phyloP scores from a whole-genome alignment of 2,888 invertebrate genomes.

The Trileptium ribeirensis region DNA sequence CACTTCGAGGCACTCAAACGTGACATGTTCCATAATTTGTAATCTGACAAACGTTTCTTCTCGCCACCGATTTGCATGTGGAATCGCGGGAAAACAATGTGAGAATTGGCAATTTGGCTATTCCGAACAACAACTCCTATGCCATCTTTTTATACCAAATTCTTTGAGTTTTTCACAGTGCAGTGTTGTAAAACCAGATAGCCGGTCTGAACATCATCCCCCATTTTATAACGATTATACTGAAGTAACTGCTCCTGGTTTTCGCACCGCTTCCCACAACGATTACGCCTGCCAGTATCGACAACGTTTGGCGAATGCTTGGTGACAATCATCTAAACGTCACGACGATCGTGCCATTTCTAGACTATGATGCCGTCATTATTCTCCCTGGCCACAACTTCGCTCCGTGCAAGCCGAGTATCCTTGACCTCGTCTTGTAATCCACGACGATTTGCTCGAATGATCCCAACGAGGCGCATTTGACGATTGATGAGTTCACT shows the following conservation, averaged over 20 bases:
- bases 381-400: slow-evolving; percentile 43
- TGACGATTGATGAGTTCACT: slow-evolving; percentile 29
- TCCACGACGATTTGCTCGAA: slow-evolving; percentile 46
- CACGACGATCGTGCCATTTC: slow-evolving; percentile 48
- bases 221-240: slow-evolving; percentile 47
- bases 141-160: slow-evolving; percentile 51
- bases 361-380: slow-evolving; percentile 34
- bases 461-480: slow-evolving; percentile 30
- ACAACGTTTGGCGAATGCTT: slow-evolving; percentile 43
- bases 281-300: too few species aligned
- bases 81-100: too few species aligned
- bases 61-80: too few species aligned
- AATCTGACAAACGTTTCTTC: too few species aligned
- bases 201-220: slow-evolving; percentile 49
- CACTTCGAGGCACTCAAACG: too few species aligned
- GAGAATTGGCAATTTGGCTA: slow-evolving; percentile 45
- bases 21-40: too few species aligned
- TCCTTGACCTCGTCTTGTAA: slow-evolving; percentile 45
- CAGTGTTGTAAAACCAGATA: slow-evolving; percentile 38
- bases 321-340: slow-evolving; percentile 46
- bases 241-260: slow-evolving; percentile 37
- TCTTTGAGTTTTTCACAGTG: slow-evolving; percentile 47
- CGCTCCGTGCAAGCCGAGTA: slow-evolving; percentile 43
- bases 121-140: slow-evolving; percentile 47
- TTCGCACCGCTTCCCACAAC: slow-evolving; percentile 16